Percentiles rank a stretch among this genome's conserved stretches.
These are phyloP conservation scores for Drosophila persimilis DNA, from an alignment of 1,140 invertebrate species.

Conservation along the genomic window DNA sequence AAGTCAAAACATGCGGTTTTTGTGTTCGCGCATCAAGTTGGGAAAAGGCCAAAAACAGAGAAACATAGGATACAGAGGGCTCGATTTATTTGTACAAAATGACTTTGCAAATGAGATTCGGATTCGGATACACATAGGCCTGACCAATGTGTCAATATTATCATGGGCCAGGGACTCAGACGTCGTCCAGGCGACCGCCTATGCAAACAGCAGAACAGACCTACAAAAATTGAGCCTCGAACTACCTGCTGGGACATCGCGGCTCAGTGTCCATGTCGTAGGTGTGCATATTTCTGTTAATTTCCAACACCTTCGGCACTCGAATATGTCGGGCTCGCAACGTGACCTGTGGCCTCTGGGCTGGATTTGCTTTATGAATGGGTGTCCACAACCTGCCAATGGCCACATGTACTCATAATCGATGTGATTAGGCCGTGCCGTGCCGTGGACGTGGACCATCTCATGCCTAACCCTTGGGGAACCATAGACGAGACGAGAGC, in stretches of 20 bases:
- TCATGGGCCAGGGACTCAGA: constrained; percentile 47
- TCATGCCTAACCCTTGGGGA: constrained; percentile 15
- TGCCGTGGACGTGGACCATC: constrained; percentile 1
- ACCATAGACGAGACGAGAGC: constrained; percentile 54
- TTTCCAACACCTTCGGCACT: constrained; percentile 74
- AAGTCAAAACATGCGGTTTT: constrained; percentile 79
- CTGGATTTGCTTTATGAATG: constrained; percentile 61
- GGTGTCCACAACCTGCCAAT: constrained; percentile 52
- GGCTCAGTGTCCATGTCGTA: constrained; percentile 7
- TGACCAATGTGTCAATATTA: constrained; percentile 71
- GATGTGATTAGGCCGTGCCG: constrained; percentile 78
- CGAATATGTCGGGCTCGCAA: constrained; percentile 42
- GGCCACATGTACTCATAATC: constrained; percentile 68
- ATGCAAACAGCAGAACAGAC: constrained; percentile 68
- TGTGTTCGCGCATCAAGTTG: constrained; percentile 48
- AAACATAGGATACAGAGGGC: constrained; percentile 45
- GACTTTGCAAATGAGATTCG: constrained; percentile 82
- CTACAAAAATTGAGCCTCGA: constrained; percentile 26
- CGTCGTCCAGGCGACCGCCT: constrained; percentile 5
- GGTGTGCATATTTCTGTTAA: constrained; percentile 75
- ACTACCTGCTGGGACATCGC: constrained; percentile 54
- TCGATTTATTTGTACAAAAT: constrained; percentile 82
- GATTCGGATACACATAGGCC: constrained; percentile 4
- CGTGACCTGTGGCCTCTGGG: constrained; percentile 65
- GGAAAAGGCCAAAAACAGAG: constrained; percentile 38